Percentiles rank a stretch among this genome's conserved stretches.
These are phyloP conservation scores for Ochropleura leucogaster DNA, from an alignment of 2,888 invertebrate species.

Conservation along the genomic window DNA sequence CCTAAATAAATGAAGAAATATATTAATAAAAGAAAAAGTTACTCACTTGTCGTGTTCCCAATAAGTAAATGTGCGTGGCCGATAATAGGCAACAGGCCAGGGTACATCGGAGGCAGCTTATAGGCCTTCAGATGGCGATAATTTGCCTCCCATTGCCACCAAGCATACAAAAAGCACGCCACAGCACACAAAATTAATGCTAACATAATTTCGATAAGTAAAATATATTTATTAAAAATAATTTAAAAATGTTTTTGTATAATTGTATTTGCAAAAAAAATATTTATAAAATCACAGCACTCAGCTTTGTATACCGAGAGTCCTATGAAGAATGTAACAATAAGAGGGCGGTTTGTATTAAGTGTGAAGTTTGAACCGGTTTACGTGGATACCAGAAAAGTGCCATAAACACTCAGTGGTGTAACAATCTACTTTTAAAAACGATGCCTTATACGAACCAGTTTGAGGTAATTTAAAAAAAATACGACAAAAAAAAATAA, in stretches of 20 bases:
- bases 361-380: constrained; percentile 1
- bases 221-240: neutral
- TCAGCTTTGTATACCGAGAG: neutral
- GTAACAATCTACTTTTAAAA: neutral
- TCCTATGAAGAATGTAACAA: neutral
- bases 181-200: constrained; percentile 51
- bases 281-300: neutral
- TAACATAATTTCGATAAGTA: constrained; percentile 32
- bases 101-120: constrained; percentile 62
- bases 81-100: constrained; percentile 69
- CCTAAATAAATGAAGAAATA: too few relatives aligned
- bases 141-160: constrained; percentile 53
- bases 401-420: neutral
- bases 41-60: constrained; percentile 70
- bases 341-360: neutral
- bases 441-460: neutral
- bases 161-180: constrained; percentile 47
- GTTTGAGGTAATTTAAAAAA: neutral
- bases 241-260: neutral
- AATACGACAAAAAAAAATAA: too few relatives aligned
- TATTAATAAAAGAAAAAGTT: too few relatives aligned
- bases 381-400: neutral
- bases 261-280: neutral
- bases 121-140: constrained; percentile 40
- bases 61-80: constrained; percentile 71